Base-by-base conservation (phyloP, 2,888 invertebrate genomes). In the Himalopsyche kuldschensis region DNA sequence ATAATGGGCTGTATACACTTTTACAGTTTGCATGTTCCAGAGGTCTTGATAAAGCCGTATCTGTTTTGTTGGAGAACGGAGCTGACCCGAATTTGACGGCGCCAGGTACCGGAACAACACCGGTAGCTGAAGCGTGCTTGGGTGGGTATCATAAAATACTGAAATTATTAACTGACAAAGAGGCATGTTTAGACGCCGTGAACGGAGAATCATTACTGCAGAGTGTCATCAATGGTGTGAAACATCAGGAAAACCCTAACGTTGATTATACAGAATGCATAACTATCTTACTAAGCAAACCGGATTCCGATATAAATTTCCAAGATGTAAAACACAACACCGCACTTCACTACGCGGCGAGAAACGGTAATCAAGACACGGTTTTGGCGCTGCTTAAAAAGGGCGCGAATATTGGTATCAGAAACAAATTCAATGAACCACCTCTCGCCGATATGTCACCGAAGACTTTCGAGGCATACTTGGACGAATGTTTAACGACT, bases 261-360 rank as follows among this genome's bases (percentile, higher is more conserved):
- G 90, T 90, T 10, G 91, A 94, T 87, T 92, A 93, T 85, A 89
- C 93, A 79, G 92, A 91, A 82, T 96, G 96, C 88, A 92, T 95
- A 83, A 91, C 93, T 77, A 88, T 93, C 75, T 89, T 96, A 24
- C 88, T 96, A 15, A 91, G 92, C 79, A 91, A 92, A 86, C 89
- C 90, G 0, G 91, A 91, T 87, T 91, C 94, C 4, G 91, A 94
- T 87, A 90, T 95, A 0, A 94, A 95, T 87, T 92, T 93, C 86
- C 88, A 89, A 17, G 95, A 95, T 88, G 88, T 91, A 8, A 94
- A 94, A 87, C 93, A 94, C 27, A 94, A 94, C 85, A 94, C 95
- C 31, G 94, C 95, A 0, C 89, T 97, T 41, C 96, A 96, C 89
- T 95, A 95, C 87, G 95, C 96, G 0, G 94, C 95, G 0, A 93